These are phyloP conservation scores for Pycnonotus jocosus DNA, from an alignment of 2,113 vertebrate species.

Conservation along the genomic window DNA sequence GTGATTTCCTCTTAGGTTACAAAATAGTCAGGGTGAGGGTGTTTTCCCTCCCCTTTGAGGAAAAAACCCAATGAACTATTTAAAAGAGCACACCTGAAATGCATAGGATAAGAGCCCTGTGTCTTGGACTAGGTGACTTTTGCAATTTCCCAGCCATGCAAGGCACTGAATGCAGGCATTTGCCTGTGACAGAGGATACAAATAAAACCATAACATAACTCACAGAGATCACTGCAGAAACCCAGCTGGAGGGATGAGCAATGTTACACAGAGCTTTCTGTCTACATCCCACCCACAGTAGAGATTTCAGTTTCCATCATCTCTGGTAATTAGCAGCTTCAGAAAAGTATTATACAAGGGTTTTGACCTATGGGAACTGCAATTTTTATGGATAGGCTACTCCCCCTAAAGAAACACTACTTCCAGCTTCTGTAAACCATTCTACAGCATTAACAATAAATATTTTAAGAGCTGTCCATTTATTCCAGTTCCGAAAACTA, in stretches of 20 bases:
- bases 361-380: background rate
- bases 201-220: background rate
- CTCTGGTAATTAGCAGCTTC: background rate
- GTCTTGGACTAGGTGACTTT: background rate
- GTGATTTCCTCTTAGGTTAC: background rate
- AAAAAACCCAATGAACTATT: background rate
- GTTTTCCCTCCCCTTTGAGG: accelerated
- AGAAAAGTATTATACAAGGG: background rate
- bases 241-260: background rate
- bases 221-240: background rate
- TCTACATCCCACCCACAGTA: background rate
- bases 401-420: background rate
- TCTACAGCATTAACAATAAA: background rate
- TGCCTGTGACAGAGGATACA: background rate
- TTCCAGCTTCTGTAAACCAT: background rate
- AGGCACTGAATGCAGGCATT: background rate
- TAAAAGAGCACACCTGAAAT: background rate
- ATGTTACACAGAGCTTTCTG: background rate
- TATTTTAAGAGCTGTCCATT: background rate
- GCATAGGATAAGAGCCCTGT: background rate
- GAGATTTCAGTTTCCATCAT: background rate
- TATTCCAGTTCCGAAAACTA: background rate
- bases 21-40: background rate
- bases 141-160: background rate
- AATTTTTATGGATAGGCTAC: background rate